Evolutionary conservation across 2,888 invertebrate species (phyloP).

Genomic region (Scaptomyza parva): DNA sequence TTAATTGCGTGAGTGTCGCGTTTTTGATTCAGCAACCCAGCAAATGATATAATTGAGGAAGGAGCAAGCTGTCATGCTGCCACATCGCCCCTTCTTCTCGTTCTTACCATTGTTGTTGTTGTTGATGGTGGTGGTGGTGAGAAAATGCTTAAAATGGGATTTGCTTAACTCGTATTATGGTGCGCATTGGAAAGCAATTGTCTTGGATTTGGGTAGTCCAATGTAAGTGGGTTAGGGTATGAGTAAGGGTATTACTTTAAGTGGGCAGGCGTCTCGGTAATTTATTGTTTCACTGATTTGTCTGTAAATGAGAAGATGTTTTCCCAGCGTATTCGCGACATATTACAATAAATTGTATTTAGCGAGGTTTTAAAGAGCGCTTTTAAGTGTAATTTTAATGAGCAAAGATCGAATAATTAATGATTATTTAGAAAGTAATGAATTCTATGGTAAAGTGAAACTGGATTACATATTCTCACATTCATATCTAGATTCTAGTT

Average conservation of each 20-base stretch:
- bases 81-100: constrained; percentile 1
- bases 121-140: constrained; percentile 52
- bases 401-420: neutral
- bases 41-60: constrained; percentile 17
- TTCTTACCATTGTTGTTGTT: constrained; percentile 14
- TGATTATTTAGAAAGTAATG: no score
- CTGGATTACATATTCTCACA: neutral
- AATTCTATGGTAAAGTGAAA: no score
- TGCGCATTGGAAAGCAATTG: constrained; percentile 81
- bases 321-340: constrained; percentile 8
- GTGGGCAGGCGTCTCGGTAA: constrained; percentile 64
- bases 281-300: constrained; percentile 79
- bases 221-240: neutral
- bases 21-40: constrained; percentile 63
- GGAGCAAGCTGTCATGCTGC: constrained; percentile 24
- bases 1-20: constrained; percentile 81
- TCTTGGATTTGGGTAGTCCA: constrained; percentile 71
- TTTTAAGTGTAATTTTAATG: neutral
- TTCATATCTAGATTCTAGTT: constrained; percentile 5
- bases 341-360: constrained; percentile 40
- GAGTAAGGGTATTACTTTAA: constrained; percentile 59
- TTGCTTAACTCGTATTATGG: constrained; percentile 43
- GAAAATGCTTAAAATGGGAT: constrained; percentile 73
- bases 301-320: constrained; percentile 30
- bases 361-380: constrained; percentile 18